Percentiles rank a stretch among this genome's conserved stretches.
Conservation (phyloP, 2,797 vertebrate genomes). For the Platyrinchus mystaceus region DNA sequence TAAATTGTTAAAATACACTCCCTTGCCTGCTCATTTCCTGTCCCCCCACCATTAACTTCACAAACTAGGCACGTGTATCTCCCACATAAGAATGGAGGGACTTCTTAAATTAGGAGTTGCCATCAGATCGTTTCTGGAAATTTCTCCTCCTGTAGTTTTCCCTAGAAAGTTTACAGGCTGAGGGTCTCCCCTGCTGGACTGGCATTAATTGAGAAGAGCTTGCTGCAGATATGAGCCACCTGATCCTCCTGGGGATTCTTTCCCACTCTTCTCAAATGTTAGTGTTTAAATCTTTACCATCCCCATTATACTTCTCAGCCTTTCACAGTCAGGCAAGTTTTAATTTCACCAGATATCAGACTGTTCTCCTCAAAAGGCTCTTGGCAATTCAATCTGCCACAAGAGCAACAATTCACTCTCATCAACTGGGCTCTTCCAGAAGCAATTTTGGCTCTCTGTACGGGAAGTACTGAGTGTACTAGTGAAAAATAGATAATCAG, state of each 20-base stretch:
- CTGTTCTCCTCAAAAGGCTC: not conserved
- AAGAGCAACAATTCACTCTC: not conserved
- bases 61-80: not conserved
- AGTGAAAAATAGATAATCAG: not conserved
- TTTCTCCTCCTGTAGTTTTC: not conserved
- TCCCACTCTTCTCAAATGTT: not conserved
- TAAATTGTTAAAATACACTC: not conserved
- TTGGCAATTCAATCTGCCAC: not conserved
- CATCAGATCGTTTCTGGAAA: not conserved
- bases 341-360: constrained; percentile 2
- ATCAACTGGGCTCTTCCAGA: not conserved
- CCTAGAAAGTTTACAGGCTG: not conserved
- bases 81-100: not conserved
- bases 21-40: no score
- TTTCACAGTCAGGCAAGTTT: not conserved
- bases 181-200: not conserved
- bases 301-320: not conserved
- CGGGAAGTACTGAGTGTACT: not conserved
- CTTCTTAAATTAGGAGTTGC: not conserved
- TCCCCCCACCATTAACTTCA: not conserved
- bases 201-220: not conserved
- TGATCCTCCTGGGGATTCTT: not conserved
- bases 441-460: not conserved
- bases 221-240: not conserved
- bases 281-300: not conserved